Evolutionary conservation across 2,888 invertebrate species (phyloP), one percentile per base, ranked within the genome.

Genomic region (Merodon equestris): DNA sequence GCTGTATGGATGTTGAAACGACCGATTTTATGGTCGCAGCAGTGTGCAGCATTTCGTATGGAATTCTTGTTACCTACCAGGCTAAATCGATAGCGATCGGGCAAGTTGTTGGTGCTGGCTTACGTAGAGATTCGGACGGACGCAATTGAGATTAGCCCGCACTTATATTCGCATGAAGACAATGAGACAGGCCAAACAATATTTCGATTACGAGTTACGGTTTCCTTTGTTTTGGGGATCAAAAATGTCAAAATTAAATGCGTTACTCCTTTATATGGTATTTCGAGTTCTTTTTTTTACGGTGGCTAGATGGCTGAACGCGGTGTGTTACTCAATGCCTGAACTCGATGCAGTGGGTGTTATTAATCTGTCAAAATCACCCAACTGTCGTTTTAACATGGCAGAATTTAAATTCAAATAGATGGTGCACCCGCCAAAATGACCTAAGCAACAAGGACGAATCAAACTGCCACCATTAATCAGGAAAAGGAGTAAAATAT

Each of bases 11-110:
- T 57, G 57, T n/a, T n/a, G 67, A 63, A 56, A 61, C 56, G 63
- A 50, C 1, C 10, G 10, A 36, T 42, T 56, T 34, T 54, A 54
- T 66, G 9, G 53, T 40, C 53, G 34, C 54, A 40, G 47, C 63
- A 68, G 53, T 77, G 27, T 47, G 34, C 54, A 40, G 47, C 63
- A 68, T 47, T 77, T 45, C 71, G 61, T 57, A 77, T 72, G 72
- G 77, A 77, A 77, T 73, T 77, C 67, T 67, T 77, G 77, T 77
- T 77, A 77, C 72, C 72, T 67, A 68, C 40, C 77, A 77, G 68
- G 77, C 61, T 51, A 61, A 77, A 63, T 77, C 72, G 72, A 77
- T 77, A 67, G 63, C 63, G 34, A 77, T 77, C 77, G 72, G 45
- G 57, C 9, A 56, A 38, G 61, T 67, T 76, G 75, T 57, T 54